A percentile compares a stretch with the other conserved stretches of the same genome.
Evolutionary conservation across 1,140 invertebrate genomes (phyloP).

Genomic region (Melitaea cinxia): DNA sequence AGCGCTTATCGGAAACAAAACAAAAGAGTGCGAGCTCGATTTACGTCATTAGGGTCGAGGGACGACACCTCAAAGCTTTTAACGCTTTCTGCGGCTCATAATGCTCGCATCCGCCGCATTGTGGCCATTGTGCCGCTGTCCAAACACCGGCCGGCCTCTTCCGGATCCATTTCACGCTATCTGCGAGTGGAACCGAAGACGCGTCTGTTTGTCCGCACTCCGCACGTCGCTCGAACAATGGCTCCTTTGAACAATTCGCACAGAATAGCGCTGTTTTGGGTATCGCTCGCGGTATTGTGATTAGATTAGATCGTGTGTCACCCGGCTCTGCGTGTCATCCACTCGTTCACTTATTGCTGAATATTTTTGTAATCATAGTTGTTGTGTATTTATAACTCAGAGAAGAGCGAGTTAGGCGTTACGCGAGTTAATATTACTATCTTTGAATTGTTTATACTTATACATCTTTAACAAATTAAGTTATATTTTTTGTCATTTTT

Average conservation of each 20-base stretch:
- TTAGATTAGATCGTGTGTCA: slow-evolving; percentile 38
- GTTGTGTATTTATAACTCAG: neutral
- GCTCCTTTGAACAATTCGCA: slow-evolving; percentile 16
- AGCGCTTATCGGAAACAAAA: slow-evolving; percentile 62
- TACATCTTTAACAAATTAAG: too few species aligned
- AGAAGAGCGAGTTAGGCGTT: too few species aligned
- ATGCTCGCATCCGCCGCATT: slow-evolving; percentile 45
- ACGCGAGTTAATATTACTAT: too few species aligned
- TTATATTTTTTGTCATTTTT: too few species aligned
- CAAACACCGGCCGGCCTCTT: slow-evolving; percentile 50
- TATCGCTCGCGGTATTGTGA: slow-evolving; percentile 40
- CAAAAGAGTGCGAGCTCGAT: slow-evolving; percentile 65
- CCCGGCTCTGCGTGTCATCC: slow-evolving; percentile 1
- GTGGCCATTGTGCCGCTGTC: slow-evolving; percentile 59
- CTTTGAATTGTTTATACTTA: too few species aligned
- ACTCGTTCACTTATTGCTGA: slow-evolving; percentile 10
- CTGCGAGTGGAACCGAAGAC: slow-evolving; percentile 35
- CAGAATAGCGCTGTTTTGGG: slow-evolving; percentile 42
- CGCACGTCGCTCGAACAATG: slow-evolving; percentile 22
- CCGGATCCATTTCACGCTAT: slow-evolving; percentile 44
- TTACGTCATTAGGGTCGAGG: slow-evolving; percentile 65
- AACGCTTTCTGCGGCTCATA: slow-evolving; percentile 34
- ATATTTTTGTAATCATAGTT: neutral
- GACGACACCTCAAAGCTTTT: slow-evolving; percentile 49
- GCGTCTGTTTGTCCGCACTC: slow-evolving; percentile 17